Evolutionary conservation across 2,888 invertebrate species (phyloP).

Genomic region (Drosophila neonasuta): DNA sequence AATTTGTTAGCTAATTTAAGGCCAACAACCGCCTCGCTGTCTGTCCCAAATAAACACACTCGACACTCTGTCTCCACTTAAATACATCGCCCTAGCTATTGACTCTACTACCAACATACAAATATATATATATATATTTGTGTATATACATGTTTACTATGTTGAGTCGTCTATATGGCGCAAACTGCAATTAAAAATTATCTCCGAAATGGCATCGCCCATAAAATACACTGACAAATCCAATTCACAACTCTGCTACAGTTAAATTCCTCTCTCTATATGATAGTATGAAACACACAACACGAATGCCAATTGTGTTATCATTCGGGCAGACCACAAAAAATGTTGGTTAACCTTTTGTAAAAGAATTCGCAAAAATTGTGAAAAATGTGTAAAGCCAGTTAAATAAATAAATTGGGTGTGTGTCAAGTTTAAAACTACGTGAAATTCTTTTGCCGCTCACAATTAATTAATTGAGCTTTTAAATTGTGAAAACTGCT

Average conservation of each 20-base stretch:
- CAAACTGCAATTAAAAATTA: conserved; percentile 69
- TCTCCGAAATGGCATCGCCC: conserved; percentile 58
- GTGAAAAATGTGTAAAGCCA: not conserved
- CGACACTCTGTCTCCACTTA: conserved; percentile 9
- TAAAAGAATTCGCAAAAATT: not conserved
- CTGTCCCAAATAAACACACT: conserved; percentile 38
- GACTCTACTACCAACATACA: conserved; percentile 4
- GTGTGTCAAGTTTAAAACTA: not conserved
- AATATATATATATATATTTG: not conserved
- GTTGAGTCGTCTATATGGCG: conserved; percentile 9
- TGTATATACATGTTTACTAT: conserved; percentile 1
- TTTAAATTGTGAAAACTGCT: no score
- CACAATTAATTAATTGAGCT: no score
- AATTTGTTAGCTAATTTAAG: conserved; percentile 73
- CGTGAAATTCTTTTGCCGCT: not conserved
- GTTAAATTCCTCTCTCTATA: not conserved
- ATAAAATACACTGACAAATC: conserved; percentile 59
- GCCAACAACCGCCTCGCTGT: conserved; percentile 43
- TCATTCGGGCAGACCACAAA: not conserved
- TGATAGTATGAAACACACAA: not conserved
- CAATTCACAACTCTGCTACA: not conserved
- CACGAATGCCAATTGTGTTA: not conserved
- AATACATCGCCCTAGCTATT: conserved; percentile 13
- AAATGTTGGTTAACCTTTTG: not conserved
- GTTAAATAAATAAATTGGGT: not conserved